Evolutionary conservation across 2,113 vertebrate genomes (phyloP).

Genomic region (Tupaia tana): DNA sequence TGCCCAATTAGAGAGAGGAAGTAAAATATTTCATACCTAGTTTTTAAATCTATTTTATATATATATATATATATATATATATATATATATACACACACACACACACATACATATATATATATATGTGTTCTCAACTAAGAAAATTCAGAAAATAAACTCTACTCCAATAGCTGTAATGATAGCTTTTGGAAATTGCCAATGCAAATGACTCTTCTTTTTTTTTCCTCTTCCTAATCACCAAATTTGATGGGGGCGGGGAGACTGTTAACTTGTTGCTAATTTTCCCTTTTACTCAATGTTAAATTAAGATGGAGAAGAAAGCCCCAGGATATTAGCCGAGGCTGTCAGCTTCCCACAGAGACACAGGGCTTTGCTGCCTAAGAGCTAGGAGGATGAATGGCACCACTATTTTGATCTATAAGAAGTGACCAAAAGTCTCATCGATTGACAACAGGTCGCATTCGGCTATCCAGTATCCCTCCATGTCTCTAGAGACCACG

Average conservation of each 20-base stretch:
- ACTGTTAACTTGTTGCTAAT: conserved; percentile 14
- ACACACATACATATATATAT: not conserved
- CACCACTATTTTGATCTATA: not conserved
- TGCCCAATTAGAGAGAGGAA: not conserved
- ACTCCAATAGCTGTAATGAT: not conserved
- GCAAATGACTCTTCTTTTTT: not conserved
- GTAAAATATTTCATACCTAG: not conserved
- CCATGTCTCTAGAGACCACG: not conserved
- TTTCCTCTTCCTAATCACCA: not conserved
- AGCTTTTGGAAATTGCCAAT: conserved; percentile 24
- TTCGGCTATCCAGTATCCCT: not conserved
- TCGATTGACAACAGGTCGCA: not conserved
- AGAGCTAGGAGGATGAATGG: not conserved
- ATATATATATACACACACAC: not conserved
- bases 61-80: not conserved
- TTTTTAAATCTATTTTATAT: not conserved
- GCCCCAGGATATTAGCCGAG: not conserved
- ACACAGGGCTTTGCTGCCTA: not conserved
- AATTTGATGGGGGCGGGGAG: not conserved
- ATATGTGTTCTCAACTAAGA: not conserved
- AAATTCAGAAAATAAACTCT: conserved; percentile 31
- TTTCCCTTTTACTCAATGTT: conserved; percentile 10
- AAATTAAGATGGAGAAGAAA: not conserved
- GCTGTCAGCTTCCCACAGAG: not conserved
- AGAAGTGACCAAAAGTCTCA: not conserved